Conservation (phyloP, 2,888 invertebrate species). For the Dasysyrphus tricinctus region DNA sequence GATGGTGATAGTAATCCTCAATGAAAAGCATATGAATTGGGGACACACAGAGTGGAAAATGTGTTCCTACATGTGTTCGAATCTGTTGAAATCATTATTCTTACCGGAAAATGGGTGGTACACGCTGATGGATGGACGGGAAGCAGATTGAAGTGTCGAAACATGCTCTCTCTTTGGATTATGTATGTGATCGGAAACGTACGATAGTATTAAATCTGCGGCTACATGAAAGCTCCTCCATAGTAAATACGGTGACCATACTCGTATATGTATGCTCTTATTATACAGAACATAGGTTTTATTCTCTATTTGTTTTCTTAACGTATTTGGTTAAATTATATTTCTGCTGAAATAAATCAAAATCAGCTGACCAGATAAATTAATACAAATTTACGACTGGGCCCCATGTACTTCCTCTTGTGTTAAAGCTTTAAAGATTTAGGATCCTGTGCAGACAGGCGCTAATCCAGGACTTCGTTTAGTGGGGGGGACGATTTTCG, state of each 20-base stretch:
- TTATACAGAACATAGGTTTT: not conserved
- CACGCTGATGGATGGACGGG: conserved; percentile 38
- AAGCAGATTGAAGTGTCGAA: conserved; percentile 57
- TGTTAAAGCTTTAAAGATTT: too few species aligned
- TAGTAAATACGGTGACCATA: conserved; percentile 5
- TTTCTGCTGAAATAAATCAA: too few species aligned
- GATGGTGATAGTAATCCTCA: conserved; percentile 45
- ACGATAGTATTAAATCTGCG: conserved; percentile 45
- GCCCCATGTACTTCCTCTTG: too few species aligned
- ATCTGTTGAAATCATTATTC: conserved; percentile 59
- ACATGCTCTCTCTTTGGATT: conserved; percentile 8
- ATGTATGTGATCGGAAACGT: conserved; percentile 15
- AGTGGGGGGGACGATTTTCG: too few species aligned
- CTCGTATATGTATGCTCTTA: not conserved
- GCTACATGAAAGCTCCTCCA: not conserved
- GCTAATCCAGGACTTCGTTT: too few species aligned
- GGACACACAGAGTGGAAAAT: conserved; percentile 37
- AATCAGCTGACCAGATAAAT: too few species aligned
- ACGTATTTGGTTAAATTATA: too few species aligned
- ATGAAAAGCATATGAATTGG: conserved; percentile 39
- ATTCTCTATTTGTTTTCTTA: too few species aligned
- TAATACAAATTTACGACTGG: too few species aligned
- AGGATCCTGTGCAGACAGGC: too few species aligned
- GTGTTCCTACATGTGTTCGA: conserved; percentile 64
- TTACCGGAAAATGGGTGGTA: conserved; percentile 33